Evolutionary conservation across 1,140 invertebrate species (phyloP), one percentile per base, ranked within the genome.

Genomic region (Macrobrachium nipponense): DNA sequence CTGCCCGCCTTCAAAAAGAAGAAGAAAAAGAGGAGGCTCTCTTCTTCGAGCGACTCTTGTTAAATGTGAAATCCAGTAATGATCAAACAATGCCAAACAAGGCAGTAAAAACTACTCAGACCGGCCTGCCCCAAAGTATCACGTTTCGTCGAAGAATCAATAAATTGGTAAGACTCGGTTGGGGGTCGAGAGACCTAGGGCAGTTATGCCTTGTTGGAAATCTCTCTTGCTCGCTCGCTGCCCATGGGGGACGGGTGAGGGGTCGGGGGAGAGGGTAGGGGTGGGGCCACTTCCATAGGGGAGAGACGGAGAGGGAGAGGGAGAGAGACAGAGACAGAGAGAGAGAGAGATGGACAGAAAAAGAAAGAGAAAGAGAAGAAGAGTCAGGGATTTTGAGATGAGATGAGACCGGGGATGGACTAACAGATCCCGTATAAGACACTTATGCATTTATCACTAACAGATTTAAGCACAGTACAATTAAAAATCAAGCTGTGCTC

Each of bases 21-120:
- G 12, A 70, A 23, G 17, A 70, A 70, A 20, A 70, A 70, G 27
- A 70, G 20, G 20, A 23, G 23, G 68, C 15, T 23, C 51, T 51
- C 51, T 51, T 51, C 51, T 51, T 51, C 51, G 51, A 51, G 51
- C 51, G 68, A 70, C 68, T 70, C 36, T 36, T 43, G 68, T 70
- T 27, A 70, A 70, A 70, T 70, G 68, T 70, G 68, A 70, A 70
- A 70, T 70, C 68, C 68, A 70, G 68, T 70, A 70, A 70, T 70
- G 68, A 70, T 70, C 68, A 70, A 70, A 70, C 68, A 70, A 70
- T 70, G 68, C 68, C 68, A 70, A 70, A 70, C 23, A 70, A 70
- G 68, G 23, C 23, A 70, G 68, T 70, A 70, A 70, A 70, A 70
- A 70, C 68, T 70, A 70, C 68, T 17, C 68, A 23, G 68, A 15